A percentile compares a stretch with the other conserved stretches of the same genome.
Evolutionary conservation across 2,888 invertebrate genomes (phyloP).

Genomic region (Amphipyra berbera): DNA sequence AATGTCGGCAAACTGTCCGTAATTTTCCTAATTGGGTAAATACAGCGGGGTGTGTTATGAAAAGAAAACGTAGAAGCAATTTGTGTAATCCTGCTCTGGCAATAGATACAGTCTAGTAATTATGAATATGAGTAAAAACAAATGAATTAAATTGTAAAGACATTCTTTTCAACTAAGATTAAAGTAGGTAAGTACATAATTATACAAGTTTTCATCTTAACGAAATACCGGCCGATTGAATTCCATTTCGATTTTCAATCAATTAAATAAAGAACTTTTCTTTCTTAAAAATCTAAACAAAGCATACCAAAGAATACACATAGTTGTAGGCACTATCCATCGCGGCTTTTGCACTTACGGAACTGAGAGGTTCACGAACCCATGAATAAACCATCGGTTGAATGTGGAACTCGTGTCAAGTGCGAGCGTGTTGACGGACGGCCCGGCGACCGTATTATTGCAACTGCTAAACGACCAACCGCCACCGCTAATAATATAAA

Average conservation of each 20-base stretch:
- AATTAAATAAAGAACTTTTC: background rate
- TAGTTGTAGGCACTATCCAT: constrained; percentile 63
- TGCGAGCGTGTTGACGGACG: constrained; percentile 75
- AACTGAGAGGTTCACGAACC: constrained; percentile 65
- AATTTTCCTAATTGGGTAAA: constrained; percentile 41
- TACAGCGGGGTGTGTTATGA: constrained; percentile 3
- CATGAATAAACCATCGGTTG: constrained; percentile 81
- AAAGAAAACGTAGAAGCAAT: constrained; percentile 8
- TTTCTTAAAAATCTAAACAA: too few species aligned
- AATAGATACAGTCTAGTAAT: background rate
- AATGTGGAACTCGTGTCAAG: constrained; percentile 82
- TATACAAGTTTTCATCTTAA: too few species aligned
- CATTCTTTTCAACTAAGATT: too few species aligned
- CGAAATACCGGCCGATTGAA: too few species aligned
- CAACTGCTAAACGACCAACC: constrained; percentile 55
- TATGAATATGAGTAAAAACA: background rate
- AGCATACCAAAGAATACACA: constrained; percentile 1
- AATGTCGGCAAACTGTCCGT: constrained; percentile 13
- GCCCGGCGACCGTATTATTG: constrained; percentile 59
- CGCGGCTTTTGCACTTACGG: constrained; percentile 65
- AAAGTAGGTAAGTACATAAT: too few species aligned
- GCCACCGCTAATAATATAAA: constrained; percentile 1
- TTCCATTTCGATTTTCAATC: too few species aligned
- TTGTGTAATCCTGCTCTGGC: background rate
- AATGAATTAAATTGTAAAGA: background rate